These are phyloP conservation scores for Threskiornis aethiopicus DNA, from an alignment of 2,797 vertebrate genomes.

Conservation along the genomic window DNA sequence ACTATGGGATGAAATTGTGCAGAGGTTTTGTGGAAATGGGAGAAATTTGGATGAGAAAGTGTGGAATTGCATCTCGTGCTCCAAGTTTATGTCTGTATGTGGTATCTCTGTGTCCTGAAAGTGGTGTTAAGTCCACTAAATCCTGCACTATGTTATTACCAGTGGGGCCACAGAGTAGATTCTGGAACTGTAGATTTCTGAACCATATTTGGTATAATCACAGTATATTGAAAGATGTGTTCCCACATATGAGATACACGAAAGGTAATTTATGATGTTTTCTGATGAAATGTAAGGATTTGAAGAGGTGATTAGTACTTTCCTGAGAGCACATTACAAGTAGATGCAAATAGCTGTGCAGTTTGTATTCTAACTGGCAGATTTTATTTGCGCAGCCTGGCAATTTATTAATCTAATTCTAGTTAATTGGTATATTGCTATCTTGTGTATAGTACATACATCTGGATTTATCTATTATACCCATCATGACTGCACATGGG, in stretches of 20 bases:
- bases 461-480: background rate
- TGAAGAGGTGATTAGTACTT: background rate
- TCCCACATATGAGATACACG: background rate
- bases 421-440: conserved; percentile 15
- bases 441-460: background rate
- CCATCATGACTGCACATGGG: background rate
- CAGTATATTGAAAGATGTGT: background rate
- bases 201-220: background rate
- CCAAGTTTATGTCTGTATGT: background rate
- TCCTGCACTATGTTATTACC: background rate
- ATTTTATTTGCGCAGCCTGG: background rate
- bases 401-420: conserved; percentile 4
- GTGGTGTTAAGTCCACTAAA: background rate
- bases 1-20: background rate
- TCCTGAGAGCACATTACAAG: background rate
- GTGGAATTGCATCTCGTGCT: background rate
- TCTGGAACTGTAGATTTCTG: background rate
- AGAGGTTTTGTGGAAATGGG: background rate
- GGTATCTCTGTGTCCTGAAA: background rate
- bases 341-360: background rate
- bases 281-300: background rate
- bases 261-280: background rate
- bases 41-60: background rate
- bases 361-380: background rate
- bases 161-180: background rate